Conservation (phyloP, 2,113 vertebrate species). For the Pituophis catenifer region DNA sequence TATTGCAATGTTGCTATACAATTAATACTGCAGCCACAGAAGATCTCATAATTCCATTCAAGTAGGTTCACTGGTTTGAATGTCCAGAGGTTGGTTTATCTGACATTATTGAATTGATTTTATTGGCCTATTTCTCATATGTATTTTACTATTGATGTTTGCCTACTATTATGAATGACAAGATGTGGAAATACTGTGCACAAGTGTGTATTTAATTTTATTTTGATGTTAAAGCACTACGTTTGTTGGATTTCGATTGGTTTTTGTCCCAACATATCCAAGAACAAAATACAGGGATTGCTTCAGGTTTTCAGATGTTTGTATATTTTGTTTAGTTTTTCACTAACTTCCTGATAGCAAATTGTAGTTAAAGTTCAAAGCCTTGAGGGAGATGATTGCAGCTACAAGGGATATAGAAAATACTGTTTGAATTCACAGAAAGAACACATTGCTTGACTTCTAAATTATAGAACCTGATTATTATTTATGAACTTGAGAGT, state of each 20-base stretch:
- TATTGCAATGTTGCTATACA: background rate
- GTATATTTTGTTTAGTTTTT: background rate
- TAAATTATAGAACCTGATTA: conserved; percentile 6
- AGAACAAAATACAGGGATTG: background rate
- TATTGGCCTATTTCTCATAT: background rate
- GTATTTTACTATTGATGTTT: background rate
- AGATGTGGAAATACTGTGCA: conserved; percentile 7
- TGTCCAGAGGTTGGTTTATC: conserved; percentile 17
- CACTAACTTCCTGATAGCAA: background rate
- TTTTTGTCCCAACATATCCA: background rate
- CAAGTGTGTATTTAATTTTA: background rate
- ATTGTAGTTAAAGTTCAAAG: conserved; percentile 21
- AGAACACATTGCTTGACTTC: background rate
- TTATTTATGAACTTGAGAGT: background rate
- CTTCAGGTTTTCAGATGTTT: background rate
- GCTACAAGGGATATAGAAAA: background rate
- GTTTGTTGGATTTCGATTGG: conserved; percentile 41
- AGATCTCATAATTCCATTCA: background rate
- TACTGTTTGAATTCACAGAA: conserved; percentile 20
- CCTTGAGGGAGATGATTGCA: conserved; percentile 5
- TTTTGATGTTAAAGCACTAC: conserved; percentile 13
- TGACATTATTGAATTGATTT: background rate
- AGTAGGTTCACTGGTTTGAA: background rate
- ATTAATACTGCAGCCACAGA: background rate
- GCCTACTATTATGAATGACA: conserved; percentile 4